Conservation (phyloP, 2,797 vertebrate genomes). For the Argya squamiceps region DNA sequence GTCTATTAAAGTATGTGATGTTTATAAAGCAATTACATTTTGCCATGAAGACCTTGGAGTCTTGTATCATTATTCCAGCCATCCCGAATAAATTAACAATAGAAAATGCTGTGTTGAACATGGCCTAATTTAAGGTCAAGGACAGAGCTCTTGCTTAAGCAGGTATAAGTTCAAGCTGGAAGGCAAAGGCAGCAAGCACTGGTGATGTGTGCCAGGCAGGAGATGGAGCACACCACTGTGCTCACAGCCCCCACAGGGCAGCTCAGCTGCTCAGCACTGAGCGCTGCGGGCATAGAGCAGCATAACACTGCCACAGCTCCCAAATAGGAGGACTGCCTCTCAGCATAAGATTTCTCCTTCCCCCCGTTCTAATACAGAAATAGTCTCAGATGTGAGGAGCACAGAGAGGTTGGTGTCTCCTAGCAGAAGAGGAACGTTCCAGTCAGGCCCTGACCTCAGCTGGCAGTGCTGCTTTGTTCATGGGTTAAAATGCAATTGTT, state of each 20-base stretch:
- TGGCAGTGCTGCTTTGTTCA: not conserved
- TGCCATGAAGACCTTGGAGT: too few relatives aligned
- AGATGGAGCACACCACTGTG: not conserved
- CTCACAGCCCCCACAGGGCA: not conserved
- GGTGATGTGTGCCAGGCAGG: not conserved
- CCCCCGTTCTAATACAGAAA: not conserved
- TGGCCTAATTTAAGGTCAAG: not conserved
- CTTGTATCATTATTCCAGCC: too few relatives aligned
- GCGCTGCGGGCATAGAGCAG: not conserved
- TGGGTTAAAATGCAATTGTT: not conserved
- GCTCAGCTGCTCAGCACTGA: not conserved
- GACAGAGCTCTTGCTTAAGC: not conserved
- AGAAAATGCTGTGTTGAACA: not conserved
- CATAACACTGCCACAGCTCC: not conserved
- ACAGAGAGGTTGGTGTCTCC: not conserved
- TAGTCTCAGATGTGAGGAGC: not conserved
- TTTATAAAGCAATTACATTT: too few relatives aligned
- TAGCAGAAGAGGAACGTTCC: not conserved
- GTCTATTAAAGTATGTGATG: too few relatives aligned
- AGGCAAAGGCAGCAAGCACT: not conserved
- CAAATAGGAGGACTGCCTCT: not conserved
- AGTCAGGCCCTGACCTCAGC: not conserved
- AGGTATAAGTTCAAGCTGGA: not conserved
- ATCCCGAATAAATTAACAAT: too few relatives aligned
- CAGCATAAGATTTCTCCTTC: not conserved